These are phyloP conservation scores for Danio kyathit DNA, from an alignment of 2,797 vertebrate species.

Conservation along the genomic window DNA sequence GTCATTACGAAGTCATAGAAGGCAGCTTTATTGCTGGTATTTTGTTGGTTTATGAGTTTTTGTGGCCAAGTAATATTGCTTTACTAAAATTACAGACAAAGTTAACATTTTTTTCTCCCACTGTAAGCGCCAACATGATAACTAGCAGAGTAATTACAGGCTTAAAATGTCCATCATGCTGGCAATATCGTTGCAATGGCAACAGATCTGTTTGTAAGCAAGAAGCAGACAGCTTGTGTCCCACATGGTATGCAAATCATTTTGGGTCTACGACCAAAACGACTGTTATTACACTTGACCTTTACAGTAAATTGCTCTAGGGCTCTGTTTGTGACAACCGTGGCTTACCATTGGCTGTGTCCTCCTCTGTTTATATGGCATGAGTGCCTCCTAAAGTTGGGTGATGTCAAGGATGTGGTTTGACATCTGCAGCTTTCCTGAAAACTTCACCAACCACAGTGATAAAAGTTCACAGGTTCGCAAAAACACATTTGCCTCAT, in stretches of 20 bases:
- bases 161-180: slow-evolving; percentile 14
- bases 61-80: background rate
- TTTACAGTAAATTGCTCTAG: slow-evolving; percentile 46
- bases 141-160: slow-evolving; percentile 6
- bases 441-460: background rate
- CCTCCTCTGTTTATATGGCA: slow-evolving; percentile 42
- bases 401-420: slow-evolving; percentile 37
- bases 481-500: no score
- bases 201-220: slow-evolving; percentile 27
- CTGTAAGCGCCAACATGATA: slow-evolving; percentile 15
- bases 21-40: background rate
- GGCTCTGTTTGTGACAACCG: slow-evolving; percentile 27
- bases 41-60: background rate
- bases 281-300: slow-evolving; percentile 46
- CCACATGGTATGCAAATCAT: slow-evolving; percentile 46
- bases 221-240: slow-evolving; percentile 27
- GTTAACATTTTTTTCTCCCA: background rate
- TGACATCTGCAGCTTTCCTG: slow-evolving; percentile 25
- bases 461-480: background rate
- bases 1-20: slow-evolving; percentile 26
- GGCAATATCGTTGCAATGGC: slow-evolving; percentile 6
- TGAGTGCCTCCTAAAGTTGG: slow-evolving; percentile 26
- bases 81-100: background rate
- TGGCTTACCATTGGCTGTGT: slow-evolving; percentile 34
- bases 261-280: slow-evolving; percentile 34